Conservation (phyloP, 2,113 vertebrate genomes). For the human region DNA sequence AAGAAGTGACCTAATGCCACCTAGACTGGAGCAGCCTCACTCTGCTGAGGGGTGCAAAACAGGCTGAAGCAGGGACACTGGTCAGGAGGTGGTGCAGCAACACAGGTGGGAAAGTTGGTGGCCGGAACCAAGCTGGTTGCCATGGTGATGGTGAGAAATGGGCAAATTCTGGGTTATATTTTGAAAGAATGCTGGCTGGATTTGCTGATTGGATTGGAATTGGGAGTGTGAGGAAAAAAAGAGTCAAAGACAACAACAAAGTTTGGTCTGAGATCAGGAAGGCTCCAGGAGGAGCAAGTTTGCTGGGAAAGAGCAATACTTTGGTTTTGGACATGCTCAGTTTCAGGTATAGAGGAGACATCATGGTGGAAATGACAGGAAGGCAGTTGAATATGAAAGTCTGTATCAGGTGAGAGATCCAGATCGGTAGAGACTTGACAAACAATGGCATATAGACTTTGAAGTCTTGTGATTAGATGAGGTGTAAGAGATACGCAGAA, state of each 20-base stretch:
- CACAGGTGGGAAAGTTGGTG: not conserved
- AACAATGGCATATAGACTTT: not conserved
- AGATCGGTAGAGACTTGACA: not conserved
- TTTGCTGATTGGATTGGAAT: not conserved
- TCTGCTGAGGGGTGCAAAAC: not conserved
- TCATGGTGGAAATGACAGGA: not conserved
- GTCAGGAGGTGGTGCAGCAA: no score
- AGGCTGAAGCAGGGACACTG: accelerated
- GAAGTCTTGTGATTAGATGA: not conserved
- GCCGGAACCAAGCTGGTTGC: not conserved
- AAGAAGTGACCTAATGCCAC: not conserved
- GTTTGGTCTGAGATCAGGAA: not conserved
- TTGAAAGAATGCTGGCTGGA: not conserved
- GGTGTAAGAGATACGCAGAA: not conserved
- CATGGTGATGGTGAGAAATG: not conserved
- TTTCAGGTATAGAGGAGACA: not conserved
- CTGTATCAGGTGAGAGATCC: not conserved
- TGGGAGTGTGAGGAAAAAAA: not conserved
- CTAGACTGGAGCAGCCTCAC: not conserved
- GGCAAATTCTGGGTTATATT: not conserved
- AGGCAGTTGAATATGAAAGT: not conserved
- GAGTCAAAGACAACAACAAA: not conserved
- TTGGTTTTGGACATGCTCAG: not conserved
- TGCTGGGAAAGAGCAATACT: not conserved
- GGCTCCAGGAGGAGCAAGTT: not conserved